Percentiles rank a stretch among this genome's conserved stretches.
Evolutionary conservation across 2,888 invertebrate genomes (phyloP).

Genomic region (Tetramorium bicarinatum): DNA sequence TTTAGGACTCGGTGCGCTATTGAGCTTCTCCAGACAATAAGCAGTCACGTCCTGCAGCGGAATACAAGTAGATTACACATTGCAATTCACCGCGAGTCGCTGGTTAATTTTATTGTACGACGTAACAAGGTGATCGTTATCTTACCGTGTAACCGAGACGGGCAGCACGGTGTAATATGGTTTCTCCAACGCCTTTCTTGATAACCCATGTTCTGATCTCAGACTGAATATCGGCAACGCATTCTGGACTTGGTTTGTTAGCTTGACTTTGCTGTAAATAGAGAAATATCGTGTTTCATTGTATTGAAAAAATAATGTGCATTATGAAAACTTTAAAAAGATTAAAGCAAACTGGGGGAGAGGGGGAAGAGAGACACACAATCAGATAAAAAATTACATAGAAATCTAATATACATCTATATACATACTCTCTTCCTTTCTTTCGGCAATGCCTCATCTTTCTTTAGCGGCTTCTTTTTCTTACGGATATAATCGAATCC

Average conservation of each 20-base stretch:
- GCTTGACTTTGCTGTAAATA: constrained; percentile 37
- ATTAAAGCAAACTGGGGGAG: not conserved
- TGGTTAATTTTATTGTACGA: not conserved
- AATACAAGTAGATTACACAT: constrained; percentile 33
- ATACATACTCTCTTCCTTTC: constrained; percentile 86
- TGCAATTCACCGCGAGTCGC: not conserved
- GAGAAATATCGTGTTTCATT: too few species aligned
- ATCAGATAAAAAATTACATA: not conserved
- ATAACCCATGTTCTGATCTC: constrained; percentile 97
- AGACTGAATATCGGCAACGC: constrained; percentile 92
- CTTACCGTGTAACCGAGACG: constrained; percentile 95
- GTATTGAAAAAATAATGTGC: too few species aligned
- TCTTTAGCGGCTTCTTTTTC: constrained; percentile 92
- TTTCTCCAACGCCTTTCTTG: constrained; percentile 98
- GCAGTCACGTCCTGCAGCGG: constrained; percentile 93
- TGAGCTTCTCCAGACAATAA: constrained; percentile 95
- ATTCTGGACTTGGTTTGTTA: constrained; percentile 88
- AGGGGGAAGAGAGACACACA: not conserved
- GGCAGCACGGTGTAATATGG: constrained; percentile 96
- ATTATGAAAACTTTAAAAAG: too few species aligned
- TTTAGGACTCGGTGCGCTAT: constrained; percentile 93
- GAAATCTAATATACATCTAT: not conserved
- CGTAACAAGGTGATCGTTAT: constrained; percentile 62
- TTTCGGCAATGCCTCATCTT: constrained; percentile 86
- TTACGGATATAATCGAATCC: constrained; percentile 96